phyloP scores from a whole-genome alignment of 2,888 invertebrate species.

The Helleia helle region DNA sequence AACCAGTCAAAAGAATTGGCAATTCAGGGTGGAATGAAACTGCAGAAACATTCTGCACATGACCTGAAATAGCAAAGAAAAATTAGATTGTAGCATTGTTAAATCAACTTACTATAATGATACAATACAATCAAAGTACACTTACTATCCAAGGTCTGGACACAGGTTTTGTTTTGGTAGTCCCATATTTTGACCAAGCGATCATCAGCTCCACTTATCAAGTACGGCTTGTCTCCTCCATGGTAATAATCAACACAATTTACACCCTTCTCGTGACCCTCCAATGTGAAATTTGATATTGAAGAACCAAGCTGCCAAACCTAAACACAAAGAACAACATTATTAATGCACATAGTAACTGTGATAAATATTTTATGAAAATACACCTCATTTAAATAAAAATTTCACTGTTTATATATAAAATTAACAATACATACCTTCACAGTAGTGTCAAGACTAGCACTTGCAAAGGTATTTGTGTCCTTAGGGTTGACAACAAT shows the following conservation, averaged over 20 bases:
- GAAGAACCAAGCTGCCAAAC: slow-evolving; percentile 99
- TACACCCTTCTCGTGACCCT: slow-evolving; percentile 98
- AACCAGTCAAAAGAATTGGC: slow-evolving; percentile 96
- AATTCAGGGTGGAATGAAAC: slow-evolving; percentile 99
- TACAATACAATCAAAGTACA: no score
- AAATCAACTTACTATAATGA: no score
- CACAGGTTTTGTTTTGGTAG: slow-evolving; percentile 99
- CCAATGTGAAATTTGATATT: slow-evolving; percentile 97
- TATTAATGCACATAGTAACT: not conserved
- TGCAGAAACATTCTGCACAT: slow-evolving; percentile 95
- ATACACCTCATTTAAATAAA: not conserved
- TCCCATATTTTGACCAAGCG: slow-evolving; percentile 99
- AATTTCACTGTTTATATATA: not conserved
- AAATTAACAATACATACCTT: slow-evolving; percentile 67
- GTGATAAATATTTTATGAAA: not conserved
- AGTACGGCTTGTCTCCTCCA: slow-evolving; percentile 98
- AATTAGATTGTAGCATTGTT: not conserved
- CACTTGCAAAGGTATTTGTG: slow-evolving; percentile 99
- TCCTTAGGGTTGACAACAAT: slow-evolving; percentile 99
- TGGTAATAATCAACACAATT: slow-evolving; percentile 99
- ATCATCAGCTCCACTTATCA: slow-evolving; percentile 99
- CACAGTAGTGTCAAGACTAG: slow-evolving; percentile 97
- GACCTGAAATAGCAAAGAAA: slow-evolving; percentile 72
- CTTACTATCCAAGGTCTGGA: slow-evolving; percentile 92
- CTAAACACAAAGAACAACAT: slow-evolving; percentile 36